Conservation (phyloP, 2,113 vertebrate genomes). For the Larimichthys crocea region DNA sequence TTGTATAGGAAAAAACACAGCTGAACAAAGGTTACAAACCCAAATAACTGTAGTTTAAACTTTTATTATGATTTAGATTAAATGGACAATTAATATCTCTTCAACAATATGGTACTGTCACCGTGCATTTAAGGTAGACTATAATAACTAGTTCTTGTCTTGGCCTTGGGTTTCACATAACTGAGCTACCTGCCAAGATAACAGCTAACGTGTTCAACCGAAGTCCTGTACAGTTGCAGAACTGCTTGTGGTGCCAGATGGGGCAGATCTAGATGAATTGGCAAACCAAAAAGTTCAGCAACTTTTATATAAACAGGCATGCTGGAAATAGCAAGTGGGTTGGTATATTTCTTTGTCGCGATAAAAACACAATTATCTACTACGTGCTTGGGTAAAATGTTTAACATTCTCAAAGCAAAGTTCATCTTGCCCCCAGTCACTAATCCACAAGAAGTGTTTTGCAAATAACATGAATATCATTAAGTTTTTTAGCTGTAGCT, state of each 20-base stretch:
- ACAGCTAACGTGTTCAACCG: background rate
- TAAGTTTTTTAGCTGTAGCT: background rate
- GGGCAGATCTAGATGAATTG: background rate
- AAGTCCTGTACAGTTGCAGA: background rate
- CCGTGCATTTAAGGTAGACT: background rate
- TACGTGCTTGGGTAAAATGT: too few species aligned
- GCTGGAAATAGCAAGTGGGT: too few species aligned
- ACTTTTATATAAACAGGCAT: too few species aligned
- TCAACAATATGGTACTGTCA: conserved; percentile 20
- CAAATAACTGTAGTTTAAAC: too few species aligned
- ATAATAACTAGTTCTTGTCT: background rate
- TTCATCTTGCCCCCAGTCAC: too few species aligned
- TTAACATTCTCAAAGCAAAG: too few species aligned
- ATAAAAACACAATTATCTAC: too few species aligned
- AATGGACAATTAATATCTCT: fast-evolving
- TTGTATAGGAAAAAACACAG: background rate
- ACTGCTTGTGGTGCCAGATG: background rate
- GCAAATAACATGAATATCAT: background rate
- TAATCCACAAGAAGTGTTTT: background rate
- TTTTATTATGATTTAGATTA: conserved; percentile 24
- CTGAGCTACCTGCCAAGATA: background rate
- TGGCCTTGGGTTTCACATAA: background rate
- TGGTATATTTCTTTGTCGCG: too few species aligned
- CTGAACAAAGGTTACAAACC: too few species aligned
- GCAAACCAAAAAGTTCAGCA: background rate